Conservation (phyloP, 1,140 invertebrate genomes). For the Neuroterus valhalla region DNA sequence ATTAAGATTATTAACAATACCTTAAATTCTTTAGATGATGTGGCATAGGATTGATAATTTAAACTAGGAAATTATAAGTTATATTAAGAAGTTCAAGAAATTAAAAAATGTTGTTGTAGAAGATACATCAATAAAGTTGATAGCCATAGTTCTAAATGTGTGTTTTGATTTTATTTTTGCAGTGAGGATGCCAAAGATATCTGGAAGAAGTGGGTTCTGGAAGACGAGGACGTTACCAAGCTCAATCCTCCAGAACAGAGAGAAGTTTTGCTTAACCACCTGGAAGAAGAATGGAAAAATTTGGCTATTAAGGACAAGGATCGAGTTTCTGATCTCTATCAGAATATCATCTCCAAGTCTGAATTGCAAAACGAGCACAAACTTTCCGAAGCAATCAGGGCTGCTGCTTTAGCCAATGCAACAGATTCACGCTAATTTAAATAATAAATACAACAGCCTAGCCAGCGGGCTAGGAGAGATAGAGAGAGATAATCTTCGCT, state of each 20-base stretch:
- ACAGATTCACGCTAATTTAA: background rate
- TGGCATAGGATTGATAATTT: no score
- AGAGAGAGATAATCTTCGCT: no score
- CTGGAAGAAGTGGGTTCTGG: constrained; percentile 61
- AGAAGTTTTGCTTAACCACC: constrained; percentile 47
- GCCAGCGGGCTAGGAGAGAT: no score
- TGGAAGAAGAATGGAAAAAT: constrained; percentile 60
- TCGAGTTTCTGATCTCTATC: constrained; percentile 45
- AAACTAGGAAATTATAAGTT: no score
- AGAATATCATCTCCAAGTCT: constrained; percentile 44
- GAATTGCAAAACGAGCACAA: constrained; percentile 45
- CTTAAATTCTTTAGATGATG: no score
- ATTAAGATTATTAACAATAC: no score
- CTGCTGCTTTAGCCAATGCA: constrained; percentile 4
- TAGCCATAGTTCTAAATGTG: background rate
- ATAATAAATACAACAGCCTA: no score
- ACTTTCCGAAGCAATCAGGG: constrained; percentile 32
- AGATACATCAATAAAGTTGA: no score
- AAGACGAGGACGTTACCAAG: constrained; percentile 52
- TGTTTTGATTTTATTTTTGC: constrained; percentile 34
- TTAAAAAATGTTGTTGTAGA: no score
- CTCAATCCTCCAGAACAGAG: constrained; percentile 39
- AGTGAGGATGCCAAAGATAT: constrained; percentile 62
- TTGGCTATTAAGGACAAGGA: constrained; percentile 56
- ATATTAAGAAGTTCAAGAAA: no score